Base-by-base conservation (phyloP, 2,888 invertebrate species). In the Notodonta dromedarius region DNA sequence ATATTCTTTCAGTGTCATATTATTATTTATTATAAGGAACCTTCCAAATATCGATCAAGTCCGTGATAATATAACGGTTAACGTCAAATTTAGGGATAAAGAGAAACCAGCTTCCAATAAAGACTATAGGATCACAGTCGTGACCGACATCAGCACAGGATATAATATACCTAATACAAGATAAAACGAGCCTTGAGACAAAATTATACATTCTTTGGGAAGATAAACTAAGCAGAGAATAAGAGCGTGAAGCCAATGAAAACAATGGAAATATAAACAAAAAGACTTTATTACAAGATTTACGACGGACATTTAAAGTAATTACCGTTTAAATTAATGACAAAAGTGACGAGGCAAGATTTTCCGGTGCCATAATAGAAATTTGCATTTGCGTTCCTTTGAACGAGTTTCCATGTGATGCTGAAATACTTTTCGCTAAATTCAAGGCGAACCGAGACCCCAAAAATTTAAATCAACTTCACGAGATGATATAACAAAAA, bases 181-280 rank as follows among this genome's bases (percentile, higher is more conserved):
- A 48, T 48, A 48, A n/a, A n/a, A 7, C 42, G n/a, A 16, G 16
- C 16, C 16, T 50, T 13, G 32, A 52, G 32, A 52, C 32, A 52
- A 14, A 13, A 32, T 52, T 52, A 50, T 52, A 13, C 16, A 51
- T 32, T 11, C 14, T 32, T 52, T 32, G 5, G 32, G 13, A 11
- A 52, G 12, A 32, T 32, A 32, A 52, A 6, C 32, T 4, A 50
- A 4, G 46, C 5, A 16, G 51, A 51, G 11, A 8, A 51, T 24
- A 24, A 24, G 24, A 24, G 11, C 6, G n/a, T 50, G 16, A 16
- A 50, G 9, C 16, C 32, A 4, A 32, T 52, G 24, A 12, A 52
- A 52, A 32, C 52, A 52, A 52, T 52, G 32, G 13, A 24, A 11
- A 13, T 52, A 52, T 32, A 52, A 52, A 52, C 52, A 52, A 52